Conservation (phyloP, 1,140 invertebrate genomes). For the Drosophila grimshawi region DNA sequence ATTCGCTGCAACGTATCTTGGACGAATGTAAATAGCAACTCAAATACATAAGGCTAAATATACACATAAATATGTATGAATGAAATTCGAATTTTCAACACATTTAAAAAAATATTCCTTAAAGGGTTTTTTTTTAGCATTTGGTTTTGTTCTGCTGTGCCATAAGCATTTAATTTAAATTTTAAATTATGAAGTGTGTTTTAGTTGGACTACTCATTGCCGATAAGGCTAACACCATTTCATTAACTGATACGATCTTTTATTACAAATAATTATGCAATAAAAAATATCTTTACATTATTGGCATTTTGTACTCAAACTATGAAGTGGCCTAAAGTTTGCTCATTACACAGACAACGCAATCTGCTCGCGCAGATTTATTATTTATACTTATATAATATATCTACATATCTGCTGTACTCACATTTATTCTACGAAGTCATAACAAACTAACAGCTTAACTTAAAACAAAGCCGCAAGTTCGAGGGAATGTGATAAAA, state of each 20-base stretch:
- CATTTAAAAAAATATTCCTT: no score
- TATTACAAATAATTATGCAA: slow-evolving; percentile 40
- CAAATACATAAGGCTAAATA: no score
- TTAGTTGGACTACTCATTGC: neutral
- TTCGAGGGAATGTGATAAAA: no score
- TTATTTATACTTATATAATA: neutral
- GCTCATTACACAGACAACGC: slow-evolving; percentile 1
- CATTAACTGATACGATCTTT: neutral
- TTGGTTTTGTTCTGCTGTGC: no score
- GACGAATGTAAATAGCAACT: neutral
- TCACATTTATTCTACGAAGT: no score
- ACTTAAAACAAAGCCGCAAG: no score
- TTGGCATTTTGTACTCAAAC: neutral
- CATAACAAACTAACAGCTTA: no score
- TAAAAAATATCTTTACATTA: neutral
- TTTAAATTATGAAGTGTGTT: no score
- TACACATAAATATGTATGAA: neutral
- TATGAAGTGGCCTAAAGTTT: slow-evolving; percentile 1
- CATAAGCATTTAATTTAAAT: no score
- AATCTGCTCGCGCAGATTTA: neutral
- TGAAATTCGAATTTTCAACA: neutral
- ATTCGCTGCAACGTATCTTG: neutral
- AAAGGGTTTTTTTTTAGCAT: no score
- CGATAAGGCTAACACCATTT: neutral
- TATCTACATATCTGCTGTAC: no score